These are phyloP conservation scores for Sphaerophoria taeniata DNA, from an alignment of 2,888 invertebrate species.

Conservation along the genomic window DNA sequence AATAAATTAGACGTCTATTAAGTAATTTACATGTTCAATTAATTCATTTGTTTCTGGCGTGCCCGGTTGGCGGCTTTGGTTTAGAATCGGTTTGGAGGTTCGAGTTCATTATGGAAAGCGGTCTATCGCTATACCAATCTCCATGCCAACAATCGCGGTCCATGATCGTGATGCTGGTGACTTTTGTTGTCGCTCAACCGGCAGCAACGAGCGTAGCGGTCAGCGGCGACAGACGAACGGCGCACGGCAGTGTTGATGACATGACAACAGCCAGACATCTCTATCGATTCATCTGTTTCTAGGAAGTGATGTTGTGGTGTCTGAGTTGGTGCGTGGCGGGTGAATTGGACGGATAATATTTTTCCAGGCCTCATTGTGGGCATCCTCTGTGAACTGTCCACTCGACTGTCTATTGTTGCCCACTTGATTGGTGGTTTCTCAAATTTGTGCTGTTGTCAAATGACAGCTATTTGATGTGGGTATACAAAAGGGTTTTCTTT, in stretches of 20 bases:
- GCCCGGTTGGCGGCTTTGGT: constrained; percentile 13
- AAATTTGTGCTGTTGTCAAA: constrained; percentile 56
- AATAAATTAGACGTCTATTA: constrained; percentile 82
- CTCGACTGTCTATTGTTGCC: constrained; percentile 56
- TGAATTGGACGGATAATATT: constrained; percentile 17
- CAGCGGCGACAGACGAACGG: background rate
- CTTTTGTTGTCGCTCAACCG: background rate
- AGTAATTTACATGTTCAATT: constrained; percentile 80
- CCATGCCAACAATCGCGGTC: background rate
- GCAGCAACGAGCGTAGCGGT: background rate
- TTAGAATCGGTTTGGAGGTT: constrained; percentile 7
- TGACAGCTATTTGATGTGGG: constrained; percentile 59
- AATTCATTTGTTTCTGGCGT: constrained; percentile 75
- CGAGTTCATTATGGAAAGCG: background rate
- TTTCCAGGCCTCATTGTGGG: constrained; percentile 35
- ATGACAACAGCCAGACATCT: background rate
- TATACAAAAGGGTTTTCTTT: constrained; percentile 52
- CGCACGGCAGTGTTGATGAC: background rate
- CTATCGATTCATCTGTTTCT: constrained; percentile 19
- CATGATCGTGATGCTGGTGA: background rate
- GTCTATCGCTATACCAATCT: background rate
- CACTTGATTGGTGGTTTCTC: constrained; percentile 52
- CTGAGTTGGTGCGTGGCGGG: background rate
- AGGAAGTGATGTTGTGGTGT: background rate
- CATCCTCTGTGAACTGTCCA: constrained; percentile 36